Evolutionary conservation across 2,113 vertebrate species (phyloP).

Genomic region (Syrmaticus mikado): DNA sequence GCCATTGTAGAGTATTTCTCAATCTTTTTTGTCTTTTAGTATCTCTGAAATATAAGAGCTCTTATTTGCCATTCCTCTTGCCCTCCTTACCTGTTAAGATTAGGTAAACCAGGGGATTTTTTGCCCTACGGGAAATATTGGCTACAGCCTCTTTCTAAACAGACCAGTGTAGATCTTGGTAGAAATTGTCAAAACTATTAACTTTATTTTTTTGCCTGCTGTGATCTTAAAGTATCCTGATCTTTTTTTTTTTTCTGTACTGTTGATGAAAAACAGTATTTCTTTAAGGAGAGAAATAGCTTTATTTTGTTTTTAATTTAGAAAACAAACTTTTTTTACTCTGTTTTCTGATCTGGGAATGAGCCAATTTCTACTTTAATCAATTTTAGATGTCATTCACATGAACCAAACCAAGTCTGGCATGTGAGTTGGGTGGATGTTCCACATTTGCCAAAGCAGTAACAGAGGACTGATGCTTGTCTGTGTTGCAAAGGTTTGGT

Average conservation of each 20-base stretch:
- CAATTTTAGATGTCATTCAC: not conserved
- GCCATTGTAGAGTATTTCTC: not conserved
- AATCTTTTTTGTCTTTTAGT: not conserved
- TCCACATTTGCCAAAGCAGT: not conserved
- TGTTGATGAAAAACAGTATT: not conserved
- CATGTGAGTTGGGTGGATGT: not conserved
- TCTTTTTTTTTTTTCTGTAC: not conserved
- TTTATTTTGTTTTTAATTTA: not conserved
- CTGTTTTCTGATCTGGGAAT: not conserved
- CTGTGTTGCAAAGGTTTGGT: not conserved
- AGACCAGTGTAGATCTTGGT: not conserved
- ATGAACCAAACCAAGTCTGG: not conserved
- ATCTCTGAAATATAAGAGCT: not conserved
- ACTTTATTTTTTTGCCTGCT: not conserved
- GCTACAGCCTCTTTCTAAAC: not conserved
- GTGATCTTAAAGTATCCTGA: not conserved
- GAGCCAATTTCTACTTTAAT: not conserved
- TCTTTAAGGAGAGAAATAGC: not conserved
- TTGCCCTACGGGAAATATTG: not conserved
- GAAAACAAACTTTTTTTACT: not conserved
- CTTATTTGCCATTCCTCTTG: not conserved
- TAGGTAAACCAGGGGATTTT: not conserved
- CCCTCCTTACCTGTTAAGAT: not conserved
- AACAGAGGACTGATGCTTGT: not conserved
- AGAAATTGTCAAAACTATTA: not conserved